Evolutionary conservation across 2,888 invertebrate species (phyloP).

Genomic region (Elegia similella): DNA sequence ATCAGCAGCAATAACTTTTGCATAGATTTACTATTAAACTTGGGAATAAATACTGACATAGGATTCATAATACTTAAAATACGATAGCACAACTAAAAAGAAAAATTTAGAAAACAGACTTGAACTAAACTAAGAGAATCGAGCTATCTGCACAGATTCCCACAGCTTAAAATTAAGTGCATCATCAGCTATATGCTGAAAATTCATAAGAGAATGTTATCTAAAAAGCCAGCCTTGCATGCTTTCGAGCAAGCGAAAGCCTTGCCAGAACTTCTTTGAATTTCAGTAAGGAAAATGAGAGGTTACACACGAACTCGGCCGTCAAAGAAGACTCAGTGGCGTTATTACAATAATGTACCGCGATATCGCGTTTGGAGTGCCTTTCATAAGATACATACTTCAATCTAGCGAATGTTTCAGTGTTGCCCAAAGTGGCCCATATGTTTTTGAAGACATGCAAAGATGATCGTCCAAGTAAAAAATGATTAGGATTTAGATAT

Average conservation of each 20-base stretch:
- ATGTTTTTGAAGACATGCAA: too few species aligned
- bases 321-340: slow-evolving; percentile 73
- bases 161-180: slow-evolving; percentile 68
- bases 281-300: slow-evolving; percentile 79
- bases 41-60: too few species aligned
- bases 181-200: slow-evolving; percentile 63
- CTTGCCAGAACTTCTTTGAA: slow-evolving; percentile 79
- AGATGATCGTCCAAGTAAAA: too few species aligned
- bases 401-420: slow-evolving; percentile 12
- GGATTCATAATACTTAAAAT: slow-evolving; percentile 6
- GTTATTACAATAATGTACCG: slow-evolving; percentile 77
- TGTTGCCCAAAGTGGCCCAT: too few species aligned
- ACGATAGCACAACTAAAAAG: slow-evolving; percentile 47
- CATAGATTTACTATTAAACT: too few species aligned
- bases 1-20: too few species aligned
- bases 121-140: slow-evolving; percentile 48
- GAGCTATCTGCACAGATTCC: slow-evolving; percentile 66
- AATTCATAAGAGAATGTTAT: slow-evolving; percentile 77
- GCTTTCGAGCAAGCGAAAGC: slow-evolving; percentile 73
- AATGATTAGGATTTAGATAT: too few species aligned
- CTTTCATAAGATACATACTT: slow-evolving; percentile 37
- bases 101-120: slow-evolving; percentile 50
- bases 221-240: slow-evolving; percentile 79
- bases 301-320: slow-evolving; percentile 68
- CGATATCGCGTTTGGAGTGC: slow-evolving; percentile 64